Conservation (phyloP, 1,140 invertebrate genomes). For the Hylyphantes graminicola region DNA sequence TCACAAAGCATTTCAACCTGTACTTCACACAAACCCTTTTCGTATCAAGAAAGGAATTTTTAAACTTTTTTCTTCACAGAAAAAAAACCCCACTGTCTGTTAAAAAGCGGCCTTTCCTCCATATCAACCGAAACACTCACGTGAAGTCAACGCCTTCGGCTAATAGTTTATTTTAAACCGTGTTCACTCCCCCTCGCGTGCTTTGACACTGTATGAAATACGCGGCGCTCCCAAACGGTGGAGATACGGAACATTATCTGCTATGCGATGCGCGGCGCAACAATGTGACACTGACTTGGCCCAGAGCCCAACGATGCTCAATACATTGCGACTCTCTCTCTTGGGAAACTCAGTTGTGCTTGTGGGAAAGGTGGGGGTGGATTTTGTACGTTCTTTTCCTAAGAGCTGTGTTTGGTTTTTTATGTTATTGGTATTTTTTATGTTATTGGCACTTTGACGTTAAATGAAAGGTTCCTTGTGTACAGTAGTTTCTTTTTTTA, state of each 20-base stretch:
- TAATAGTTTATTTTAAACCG: constrained; percentile 23
- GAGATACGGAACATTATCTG: constrained; percentile 27
- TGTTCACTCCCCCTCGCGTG: background rate
- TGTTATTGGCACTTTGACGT: too few species aligned
- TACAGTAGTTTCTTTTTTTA: too few species aligned
- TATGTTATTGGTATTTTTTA: too few species aligned
- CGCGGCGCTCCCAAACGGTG: background rate
- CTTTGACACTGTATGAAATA: constrained; percentile 5
- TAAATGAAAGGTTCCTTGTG: too few species aligned
- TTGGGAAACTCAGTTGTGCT: background rate
- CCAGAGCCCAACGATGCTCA: background rate
- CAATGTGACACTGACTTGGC: constrained; percentile 21
- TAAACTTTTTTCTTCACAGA: background rate
- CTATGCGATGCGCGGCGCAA: constrained; percentile 20
- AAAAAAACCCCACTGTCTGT: background rate
- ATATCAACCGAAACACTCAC: background rate
- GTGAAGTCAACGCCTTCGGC: background rate
- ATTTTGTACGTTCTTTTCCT: too few species aligned
- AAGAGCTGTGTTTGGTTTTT: too few species aligned
- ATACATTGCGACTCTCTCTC: background rate
- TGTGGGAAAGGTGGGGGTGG: too few species aligned
- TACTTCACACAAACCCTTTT: too few species aligned
- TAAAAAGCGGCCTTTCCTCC: too few species aligned
- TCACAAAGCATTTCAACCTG: too few species aligned
- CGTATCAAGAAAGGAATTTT: too few species aligned